These are phyloP conservation scores for Electrona antarctica DNA, from an alignment of 2,113 vertebrate species.

Conservation along the genomic window DNA sequence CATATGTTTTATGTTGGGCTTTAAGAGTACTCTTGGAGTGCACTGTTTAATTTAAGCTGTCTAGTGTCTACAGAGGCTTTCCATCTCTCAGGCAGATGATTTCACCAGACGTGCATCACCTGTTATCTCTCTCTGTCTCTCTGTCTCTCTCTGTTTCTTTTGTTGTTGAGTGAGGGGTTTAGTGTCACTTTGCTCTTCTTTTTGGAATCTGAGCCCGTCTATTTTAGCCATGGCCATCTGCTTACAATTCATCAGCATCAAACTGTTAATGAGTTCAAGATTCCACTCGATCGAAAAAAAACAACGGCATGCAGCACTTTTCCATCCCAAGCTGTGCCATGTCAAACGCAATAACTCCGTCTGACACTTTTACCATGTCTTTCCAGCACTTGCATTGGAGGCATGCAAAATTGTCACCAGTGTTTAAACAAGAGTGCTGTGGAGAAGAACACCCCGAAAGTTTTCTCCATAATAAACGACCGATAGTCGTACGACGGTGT, in stretches of 20 bases:
- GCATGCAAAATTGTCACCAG: background rate
- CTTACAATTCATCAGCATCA: conserved; percentile 34
- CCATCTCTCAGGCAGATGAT: conserved; percentile 42
- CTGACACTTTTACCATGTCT: conserved; percentile 24
- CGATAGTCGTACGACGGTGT: too few relatives aligned
- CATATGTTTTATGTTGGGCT: conserved; percentile 58
- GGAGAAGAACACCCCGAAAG: background rate
- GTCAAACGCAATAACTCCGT: conserved; percentile 1
- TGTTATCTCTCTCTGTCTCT: conserved; percentile 49
- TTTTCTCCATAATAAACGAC: background rate
- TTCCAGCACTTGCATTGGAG: conserved; percentile 3
- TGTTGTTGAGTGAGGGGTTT: conserved; percentile 3
- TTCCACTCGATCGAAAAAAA: background rate
- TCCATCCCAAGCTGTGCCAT: background rate
- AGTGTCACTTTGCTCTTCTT: conserved; percentile 13
- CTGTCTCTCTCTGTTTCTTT: too few relatives aligned
- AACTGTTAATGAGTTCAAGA: conserved; percentile 34
- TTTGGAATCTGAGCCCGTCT: conserved; percentile 2
- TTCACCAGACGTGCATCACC: conserved; percentile 63
- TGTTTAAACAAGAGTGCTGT: background rate
- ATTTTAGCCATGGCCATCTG: conserved; percentile 41
- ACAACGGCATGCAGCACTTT: conserved; percentile 10
- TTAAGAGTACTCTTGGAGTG: conserved; percentile 35
- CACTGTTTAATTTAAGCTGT: conserved; percentile 60
- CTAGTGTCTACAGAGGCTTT: conserved; percentile 32